phyloP scores from a whole-genome alignment of 2,797 vertebrate genomes.

The Platyrinchus mystaceus region DNA sequence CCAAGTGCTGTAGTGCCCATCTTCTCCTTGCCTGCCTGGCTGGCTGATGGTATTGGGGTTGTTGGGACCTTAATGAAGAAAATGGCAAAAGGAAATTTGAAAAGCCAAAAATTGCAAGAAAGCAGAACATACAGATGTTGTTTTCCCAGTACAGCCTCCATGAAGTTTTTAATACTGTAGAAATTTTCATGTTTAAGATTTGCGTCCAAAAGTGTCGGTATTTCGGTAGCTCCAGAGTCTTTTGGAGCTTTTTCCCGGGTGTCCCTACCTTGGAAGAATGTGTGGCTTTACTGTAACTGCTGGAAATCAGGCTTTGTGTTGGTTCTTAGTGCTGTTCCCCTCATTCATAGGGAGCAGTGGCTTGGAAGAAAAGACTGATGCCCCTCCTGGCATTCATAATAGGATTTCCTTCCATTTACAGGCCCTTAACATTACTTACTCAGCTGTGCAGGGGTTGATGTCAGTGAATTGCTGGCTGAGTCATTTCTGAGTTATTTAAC shows the following conservation, averaged over 20 bases:
- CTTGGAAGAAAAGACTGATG: slow-evolving; percentile 56
- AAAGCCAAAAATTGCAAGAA: not conserved
- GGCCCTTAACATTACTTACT: slow-evolving; percentile 45
- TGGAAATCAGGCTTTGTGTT: slow-evolving; percentile 15
- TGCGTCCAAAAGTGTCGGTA: not conserved
- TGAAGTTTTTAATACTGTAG: not conserved
- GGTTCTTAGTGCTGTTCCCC: not conserved
- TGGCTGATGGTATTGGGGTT: not conserved
- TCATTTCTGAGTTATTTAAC: slow-evolving; percentile 50
- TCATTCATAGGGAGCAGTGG: slow-evolving; percentile 31
- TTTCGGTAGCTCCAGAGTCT: not conserved
- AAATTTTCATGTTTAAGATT: not conserved
- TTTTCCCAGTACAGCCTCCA: not conserved
- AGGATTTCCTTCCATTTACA: slow-evolving; percentile 53
- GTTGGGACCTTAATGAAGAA: not conserved
- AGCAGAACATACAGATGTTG: not conserved
- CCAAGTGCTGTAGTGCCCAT: not conserved
- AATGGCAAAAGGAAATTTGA: not conserved
- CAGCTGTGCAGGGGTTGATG: slow-evolving; percentile 29
- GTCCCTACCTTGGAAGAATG: not conserved
- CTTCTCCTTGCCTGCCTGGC: not conserved
- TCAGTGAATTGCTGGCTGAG: slow-evolving; percentile 33
- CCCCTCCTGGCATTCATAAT: slow-evolving; percentile 54
- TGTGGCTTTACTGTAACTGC: not conserved
- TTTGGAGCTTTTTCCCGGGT: not conserved